A percentile compares a stretch with the other conserved stretches of the same genome.
phyloP scores from a whole-genome alignment of 92 coral and sea anemone species.

The Pocillopora grandis region DNA sequence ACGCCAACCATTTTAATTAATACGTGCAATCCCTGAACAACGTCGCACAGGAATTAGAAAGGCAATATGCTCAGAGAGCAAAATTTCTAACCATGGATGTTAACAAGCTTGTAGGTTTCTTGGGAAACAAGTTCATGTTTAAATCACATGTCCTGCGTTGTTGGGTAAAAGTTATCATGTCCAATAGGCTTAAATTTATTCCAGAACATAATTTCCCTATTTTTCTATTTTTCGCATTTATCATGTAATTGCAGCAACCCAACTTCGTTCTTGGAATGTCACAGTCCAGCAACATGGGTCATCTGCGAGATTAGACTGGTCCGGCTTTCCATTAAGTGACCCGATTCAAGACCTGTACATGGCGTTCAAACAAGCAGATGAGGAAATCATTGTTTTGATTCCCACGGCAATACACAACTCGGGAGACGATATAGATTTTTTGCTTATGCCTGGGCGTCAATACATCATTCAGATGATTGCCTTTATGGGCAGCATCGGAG shows the following conservation, averaged over 20 bases:
- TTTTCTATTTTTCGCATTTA: background rate
- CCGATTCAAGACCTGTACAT: background rate
- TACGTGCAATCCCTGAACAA: too few relatives aligned
- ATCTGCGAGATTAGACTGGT: background rate
- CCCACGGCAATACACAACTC: background rate
- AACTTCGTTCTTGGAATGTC: background rate
- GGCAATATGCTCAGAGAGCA: too few relatives aligned
- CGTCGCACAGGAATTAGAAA: too few relatives aligned
- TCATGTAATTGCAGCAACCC: background rate
- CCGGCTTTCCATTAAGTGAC: background rate
- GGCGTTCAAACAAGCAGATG: background rate
- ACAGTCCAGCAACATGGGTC: background rate
- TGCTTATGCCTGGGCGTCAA: background rate
- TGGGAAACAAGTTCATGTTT: too few relatives aligned
- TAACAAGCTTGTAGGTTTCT: too few relatives aligned
- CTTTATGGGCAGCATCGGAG: background rate
- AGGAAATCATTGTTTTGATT: background rate
- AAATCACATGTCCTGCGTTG: too few relatives aligned
- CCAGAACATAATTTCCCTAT: too few relatives aligned
- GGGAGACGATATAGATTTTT: background rate
- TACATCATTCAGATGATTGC: background rate
- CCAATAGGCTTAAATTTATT: too few relatives aligned
- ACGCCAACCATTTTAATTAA: too few relatives aligned
- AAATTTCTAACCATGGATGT: too few relatives aligned
- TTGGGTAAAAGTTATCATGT: too few relatives aligned